phyloP scores from a whole-genome alignment of 2,113 vertebrate species.

The Donacobius atricapilla region DNA sequence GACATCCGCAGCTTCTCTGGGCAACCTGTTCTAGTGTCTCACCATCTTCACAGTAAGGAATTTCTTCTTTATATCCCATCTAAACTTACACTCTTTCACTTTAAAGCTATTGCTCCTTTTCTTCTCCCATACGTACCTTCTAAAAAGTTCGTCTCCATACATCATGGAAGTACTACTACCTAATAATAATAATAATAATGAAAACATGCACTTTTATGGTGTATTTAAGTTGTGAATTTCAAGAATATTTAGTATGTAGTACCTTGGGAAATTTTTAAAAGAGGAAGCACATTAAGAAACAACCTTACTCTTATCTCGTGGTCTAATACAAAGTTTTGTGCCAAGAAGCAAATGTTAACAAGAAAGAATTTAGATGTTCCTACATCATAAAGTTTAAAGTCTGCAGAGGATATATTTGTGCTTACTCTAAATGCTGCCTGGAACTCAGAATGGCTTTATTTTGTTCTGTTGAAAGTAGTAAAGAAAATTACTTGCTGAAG shows the following conservation, averaged over 20 bases:
- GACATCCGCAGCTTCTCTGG: neutral
- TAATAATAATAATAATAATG: neutral
- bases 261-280: neutral
- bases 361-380: neutral
- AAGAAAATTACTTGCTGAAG: neutral
- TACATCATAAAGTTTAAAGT: neutral
- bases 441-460: neutral
- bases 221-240: neutral
- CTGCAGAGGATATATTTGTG: neutral
- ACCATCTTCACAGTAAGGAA: neutral
- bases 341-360: neutral
- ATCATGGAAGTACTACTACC: neutral
- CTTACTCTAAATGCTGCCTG: neutral
- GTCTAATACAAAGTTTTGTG: neutral
- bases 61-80: neutral
- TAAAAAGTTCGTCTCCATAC: neutral
- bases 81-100: neutral
- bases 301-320: neutral
- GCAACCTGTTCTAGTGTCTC: neutral
- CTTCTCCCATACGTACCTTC: neutral
- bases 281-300: neutral
- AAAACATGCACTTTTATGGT: rapidly evolving
- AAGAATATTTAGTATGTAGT: neutral
- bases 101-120: neutral
- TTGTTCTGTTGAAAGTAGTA: neutral